Conservation (phyloP, 2,888 invertebrate species). For the Dryomyza anilis region DNA sequence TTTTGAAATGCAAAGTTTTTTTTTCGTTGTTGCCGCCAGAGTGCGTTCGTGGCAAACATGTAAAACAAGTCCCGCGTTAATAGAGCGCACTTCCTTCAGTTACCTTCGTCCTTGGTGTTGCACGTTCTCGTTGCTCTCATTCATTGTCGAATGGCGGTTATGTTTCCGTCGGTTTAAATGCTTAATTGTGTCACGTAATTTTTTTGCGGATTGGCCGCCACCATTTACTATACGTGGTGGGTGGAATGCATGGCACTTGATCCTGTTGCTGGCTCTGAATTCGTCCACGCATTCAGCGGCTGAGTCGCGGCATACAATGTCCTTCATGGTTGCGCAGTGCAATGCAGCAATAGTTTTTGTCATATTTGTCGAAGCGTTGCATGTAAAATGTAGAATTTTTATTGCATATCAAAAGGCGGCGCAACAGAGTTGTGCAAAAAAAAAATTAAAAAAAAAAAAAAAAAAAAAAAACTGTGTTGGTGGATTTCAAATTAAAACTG, state of each 20-base stretch:
- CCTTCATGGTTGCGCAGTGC: background rate
- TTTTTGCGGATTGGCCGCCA: no score
- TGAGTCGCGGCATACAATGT: background rate
- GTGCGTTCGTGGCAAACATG: conserved; percentile 1
- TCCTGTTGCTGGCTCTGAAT: background rate
- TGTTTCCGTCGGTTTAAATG: conserved; percentile 6
- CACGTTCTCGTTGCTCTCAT: background rate
- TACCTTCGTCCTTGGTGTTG: background rate
- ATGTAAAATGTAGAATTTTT: background rate
- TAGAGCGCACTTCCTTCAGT: conserved; percentile 19
- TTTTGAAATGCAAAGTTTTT: conserved; percentile 1
- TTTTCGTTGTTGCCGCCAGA: background rate
- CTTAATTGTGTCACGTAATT: conserved; percentile 25
- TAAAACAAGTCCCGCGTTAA: conserved; percentile 14
- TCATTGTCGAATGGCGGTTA: conserved; percentile 1
- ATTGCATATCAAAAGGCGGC: conserved; percentile 5
- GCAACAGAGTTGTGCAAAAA: background rate
- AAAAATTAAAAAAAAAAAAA: no score
- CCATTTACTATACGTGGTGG: no score
- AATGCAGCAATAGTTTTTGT: background rate
- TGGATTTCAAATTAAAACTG: no score
- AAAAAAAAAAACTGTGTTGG: no score
- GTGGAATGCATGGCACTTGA: no score
- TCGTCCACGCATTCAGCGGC: background rate
- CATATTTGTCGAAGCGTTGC: conserved; percentile 2